Base-by-base conservation (phyloP, 2,113 vertebrate species). In the Hypanus sabinus region DNA sequence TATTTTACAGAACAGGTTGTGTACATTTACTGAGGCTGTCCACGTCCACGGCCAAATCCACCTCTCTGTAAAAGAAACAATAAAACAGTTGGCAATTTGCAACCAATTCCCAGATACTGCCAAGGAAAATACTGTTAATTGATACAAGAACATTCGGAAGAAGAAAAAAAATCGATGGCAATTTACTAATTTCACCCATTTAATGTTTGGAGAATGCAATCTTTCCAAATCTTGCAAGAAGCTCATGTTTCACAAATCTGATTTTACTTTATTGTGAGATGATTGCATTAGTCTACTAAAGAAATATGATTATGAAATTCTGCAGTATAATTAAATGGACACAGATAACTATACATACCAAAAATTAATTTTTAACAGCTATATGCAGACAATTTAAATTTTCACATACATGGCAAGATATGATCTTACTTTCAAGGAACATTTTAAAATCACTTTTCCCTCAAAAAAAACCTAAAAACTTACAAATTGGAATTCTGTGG, bases 401-500 rank as follows among this genome's bases (percentile, higher is more conserved):
- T 22, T 38, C 38, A 22, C 0, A 10, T 8, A 55, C 20, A 83
- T 18, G 0, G 36, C 6, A 33, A 65, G 30, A 65, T 27, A n/a
- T 88, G 30, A 6, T 65, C n/a, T 90, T 16, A 65, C 16, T 90
- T 90, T 16, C 85, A 14, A n/a, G 60, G 27, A 27, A 65, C 62
- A 16, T 90, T 88, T 65, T 12, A 88, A n/a, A 60, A 4, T 0
- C 0, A 14, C 57, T 30, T 38, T 3, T 24, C 9, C 80, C 22
- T 6, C 20, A 65, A 65, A 27, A 70, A 38, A 92, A 70, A 46
- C 0, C 20, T 24, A 73, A n/a, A 95, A 96, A 99, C 99, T 99
- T 96, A 99, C 99, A 33, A 99, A 99, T 95, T 99, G 98, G 96
- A 99, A 99, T 95, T 99, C 99, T 0, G 99, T 99, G 33, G 98